A percentile compares a stretch with the other conserved stretches of the same genome.
Conservation (phyloP, 2,113 vertebrate genomes). For the Eonycteris spelaea region DNA sequence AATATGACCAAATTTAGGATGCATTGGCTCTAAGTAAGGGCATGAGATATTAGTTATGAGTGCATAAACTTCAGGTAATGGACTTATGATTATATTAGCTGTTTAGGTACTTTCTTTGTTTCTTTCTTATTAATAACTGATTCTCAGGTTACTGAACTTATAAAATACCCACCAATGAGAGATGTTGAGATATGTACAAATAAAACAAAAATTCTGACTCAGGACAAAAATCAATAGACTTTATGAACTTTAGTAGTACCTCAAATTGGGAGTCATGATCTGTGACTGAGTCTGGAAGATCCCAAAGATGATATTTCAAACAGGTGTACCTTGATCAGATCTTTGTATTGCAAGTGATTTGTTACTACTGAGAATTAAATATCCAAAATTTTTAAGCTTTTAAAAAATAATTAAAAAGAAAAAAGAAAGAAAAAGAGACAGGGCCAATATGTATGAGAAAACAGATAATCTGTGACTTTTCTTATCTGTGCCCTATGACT, state of each 20-base stretch:
- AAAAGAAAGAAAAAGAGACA: background rate
- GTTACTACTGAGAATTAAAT: background rate
- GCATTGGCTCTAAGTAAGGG: background rate
- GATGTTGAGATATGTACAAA: background rate
- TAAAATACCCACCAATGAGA: background rate
- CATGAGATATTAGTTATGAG: background rate
- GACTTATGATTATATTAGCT: background rate
- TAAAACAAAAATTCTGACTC: background rate
- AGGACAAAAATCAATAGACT: conserved; percentile 27
- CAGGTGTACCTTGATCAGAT: background rate
- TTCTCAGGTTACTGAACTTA: background rate
- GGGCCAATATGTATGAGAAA: background rate
- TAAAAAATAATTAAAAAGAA: background rate
- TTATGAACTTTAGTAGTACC: background rate
- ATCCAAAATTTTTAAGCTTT: background rate
- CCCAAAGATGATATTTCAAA: background rate
- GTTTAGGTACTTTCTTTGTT: background rate
- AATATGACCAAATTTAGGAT: background rate
- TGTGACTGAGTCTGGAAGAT: background rate
- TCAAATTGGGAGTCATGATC: background rate
- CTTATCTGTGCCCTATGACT: background rate
- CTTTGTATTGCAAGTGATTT: background rate
- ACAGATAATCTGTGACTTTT: background rate
- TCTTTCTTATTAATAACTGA: background rate
- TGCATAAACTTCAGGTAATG: background rate